phyloP scores from a whole-genome alignment of 2,888 invertebrate species.

The Pseudoips prasinana region DNA sequence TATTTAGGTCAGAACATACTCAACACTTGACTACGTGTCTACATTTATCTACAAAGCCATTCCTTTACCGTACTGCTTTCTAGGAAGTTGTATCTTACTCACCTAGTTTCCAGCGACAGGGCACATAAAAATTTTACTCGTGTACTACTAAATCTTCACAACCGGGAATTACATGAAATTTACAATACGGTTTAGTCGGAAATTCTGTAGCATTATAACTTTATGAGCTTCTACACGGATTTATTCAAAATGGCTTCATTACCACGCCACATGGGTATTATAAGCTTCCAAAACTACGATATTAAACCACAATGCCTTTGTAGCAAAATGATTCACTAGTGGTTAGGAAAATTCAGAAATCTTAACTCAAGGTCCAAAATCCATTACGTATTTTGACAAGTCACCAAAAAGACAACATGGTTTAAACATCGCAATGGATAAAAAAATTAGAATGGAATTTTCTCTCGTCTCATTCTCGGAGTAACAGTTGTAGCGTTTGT shows the following conservation, averaged over 20 bases:
- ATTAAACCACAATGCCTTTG: slow-evolving; percentile 25
- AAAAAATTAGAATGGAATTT: slow-evolving; percentile 9
- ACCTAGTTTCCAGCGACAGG: too few relatives aligned
- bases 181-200: slow-evolving; percentile 7
- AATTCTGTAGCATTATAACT: slow-evolving; percentile 19
- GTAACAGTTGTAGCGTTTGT: slow-evolving; percentile 23
- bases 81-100: too few relatives aligned
- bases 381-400: slow-evolving; percentile 11
- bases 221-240: slow-evolving; percentile 15
- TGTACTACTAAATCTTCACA: slow-evolving; percentile 2
- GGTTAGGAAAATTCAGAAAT: slow-evolving; percentile 6
- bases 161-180: slow-evolving; percentile 10
- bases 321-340: slow-evolving; percentile 16
- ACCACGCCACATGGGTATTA: slow-evolving; percentile 30
- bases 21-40: too few relatives aligned
- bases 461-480: slow-evolving; percentile 7
- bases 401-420: background rate
- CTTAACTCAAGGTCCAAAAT: slow-evolving; percentile 2
- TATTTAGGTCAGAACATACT: too few relatives aligned
- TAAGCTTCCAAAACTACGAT: slow-evolving; percentile 33
- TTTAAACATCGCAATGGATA: slow-evolving; percentile 20
- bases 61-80: too few relatives aligned
- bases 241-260: slow-evolving; percentile 38
- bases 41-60: too few relatives aligned
- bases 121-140: background rate